phyloP scores from a whole-genome alignment of 2,888 invertebrate genomes.

The Hyppa rectilinea region DNA sequence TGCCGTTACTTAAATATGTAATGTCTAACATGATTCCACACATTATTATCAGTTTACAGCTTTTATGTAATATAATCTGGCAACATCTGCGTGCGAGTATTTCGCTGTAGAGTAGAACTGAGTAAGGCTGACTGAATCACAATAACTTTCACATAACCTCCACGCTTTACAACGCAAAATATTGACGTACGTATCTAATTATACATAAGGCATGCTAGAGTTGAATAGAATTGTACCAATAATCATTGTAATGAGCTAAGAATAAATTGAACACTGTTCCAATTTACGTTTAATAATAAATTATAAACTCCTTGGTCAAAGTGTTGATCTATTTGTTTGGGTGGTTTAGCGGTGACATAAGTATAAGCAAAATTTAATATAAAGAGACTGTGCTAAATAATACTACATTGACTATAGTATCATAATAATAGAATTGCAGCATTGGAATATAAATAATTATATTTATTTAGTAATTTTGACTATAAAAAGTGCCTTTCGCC shows the following conservation, averaged over 20 bases:
- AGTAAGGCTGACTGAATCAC: conserved; percentile 67
- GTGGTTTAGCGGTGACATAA: conserved; percentile 44
- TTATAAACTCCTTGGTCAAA: background rate
- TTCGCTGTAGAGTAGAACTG: conserved; percentile 74
- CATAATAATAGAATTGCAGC: too few species aligned
- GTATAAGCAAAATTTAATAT: background rate
- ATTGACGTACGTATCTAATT: conserved; percentile 55
- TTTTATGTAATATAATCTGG: conserved; percentile 65
- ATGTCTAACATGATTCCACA: conserved; percentile 3
- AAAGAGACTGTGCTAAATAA: background rate
- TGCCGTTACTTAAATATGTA: conserved; percentile 60
- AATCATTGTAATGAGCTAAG: conserved; percentile 8
- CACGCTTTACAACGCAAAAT: conserved; percentile 76
- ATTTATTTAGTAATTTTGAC: too few species aligned
- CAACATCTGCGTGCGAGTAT: conserved; percentile 86
- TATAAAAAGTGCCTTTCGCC: too few species aligned
- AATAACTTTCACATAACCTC: conserved; percentile 71
- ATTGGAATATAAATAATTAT: too few species aligned
- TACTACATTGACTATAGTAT: background rate
- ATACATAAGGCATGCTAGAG: conserved; percentile 59
- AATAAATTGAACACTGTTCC: background rate
- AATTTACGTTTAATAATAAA: background rate
- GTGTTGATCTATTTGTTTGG: conserved; percentile 5
- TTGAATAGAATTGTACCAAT: conserved; percentile 30
- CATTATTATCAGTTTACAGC: conserved; percentile 17